Base-by-base conservation (phyloP, 2,888 invertebrate species). In the Aleiodes leptofemur region DNA sequence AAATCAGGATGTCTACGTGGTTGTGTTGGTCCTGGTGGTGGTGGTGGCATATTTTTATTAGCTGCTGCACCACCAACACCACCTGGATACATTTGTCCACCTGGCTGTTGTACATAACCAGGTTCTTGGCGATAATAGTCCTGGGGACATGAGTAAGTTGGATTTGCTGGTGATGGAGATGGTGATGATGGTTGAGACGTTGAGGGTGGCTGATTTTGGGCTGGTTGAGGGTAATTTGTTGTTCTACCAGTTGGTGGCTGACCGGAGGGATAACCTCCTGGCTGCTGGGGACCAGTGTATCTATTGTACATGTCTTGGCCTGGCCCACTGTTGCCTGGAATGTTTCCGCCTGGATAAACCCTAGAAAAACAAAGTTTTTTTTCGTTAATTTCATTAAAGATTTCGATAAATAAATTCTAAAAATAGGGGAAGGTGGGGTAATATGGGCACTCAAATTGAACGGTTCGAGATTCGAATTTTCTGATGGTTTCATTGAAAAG, bases 1-100 rank as follows among this genome's bases (percentile, higher is more conserved):
- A 95, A 96, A 90, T 95, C 95, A 72, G 95, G 96, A 91, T 95
- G 96, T 85, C 96, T 91, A 82, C 95, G 92, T 59, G 94, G 94
- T 83, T 95, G 94, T 69, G 85, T 89, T 38, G 89, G 88, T 72
- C 89, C 89, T 72, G 94, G 93, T 80, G 92, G 92, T 85, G 94
- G 92, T 66, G 93, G 92, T 56, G 93, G 93, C 91, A 92, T 91
- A 81, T 91, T 91, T 85, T 92, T 93, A 83, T 91, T 92, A 38
- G 90, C 85, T 66, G 90, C 87, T n/a, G 89, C 89, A 69, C 89
- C 87, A 59, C 90, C 88, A 72, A 88, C 87, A 73, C 89, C 87
- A 73, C 89, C 87, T 51, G 91, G 86, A 84, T 91, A 92, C 79
- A 89, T 88, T 80, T 90, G 88, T 82, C 87, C 89, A 77, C 85